phyloP scores from a whole-genome alignment of 2,797 vertebrate genomes.

The Takifugu ocellatus region DNA sequence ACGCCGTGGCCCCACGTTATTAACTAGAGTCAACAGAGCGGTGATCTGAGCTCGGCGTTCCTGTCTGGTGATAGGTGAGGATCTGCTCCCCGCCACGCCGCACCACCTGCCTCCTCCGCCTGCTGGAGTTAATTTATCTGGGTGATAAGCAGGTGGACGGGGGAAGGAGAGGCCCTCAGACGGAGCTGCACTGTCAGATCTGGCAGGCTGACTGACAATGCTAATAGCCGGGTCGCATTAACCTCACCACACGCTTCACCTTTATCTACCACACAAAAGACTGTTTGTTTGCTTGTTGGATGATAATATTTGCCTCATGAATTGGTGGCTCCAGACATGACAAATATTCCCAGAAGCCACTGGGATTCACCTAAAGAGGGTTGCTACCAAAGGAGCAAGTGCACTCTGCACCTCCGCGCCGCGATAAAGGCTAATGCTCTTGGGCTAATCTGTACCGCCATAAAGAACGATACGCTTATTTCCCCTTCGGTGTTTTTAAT shows the following conservation, averaged over 20 bases:
- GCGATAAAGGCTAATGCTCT: slow-evolving; percentile 61
- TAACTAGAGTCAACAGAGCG: slow-evolving; percentile 78
- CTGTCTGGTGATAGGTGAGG: slow-evolving; percentile 73
- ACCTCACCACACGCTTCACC: slow-evolving; percentile 77
- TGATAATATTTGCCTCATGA: slow-evolving; percentile 79
- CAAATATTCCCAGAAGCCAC: slow-evolving; percentile 75
- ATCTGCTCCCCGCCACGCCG: slow-evolving; percentile 53
- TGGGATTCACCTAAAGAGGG: slow-evolving; percentile 40
- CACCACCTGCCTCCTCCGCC: slow-evolving; percentile 76
- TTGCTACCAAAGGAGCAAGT: slow-evolving; percentile 31
- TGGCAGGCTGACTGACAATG: slow-evolving; percentile 85
- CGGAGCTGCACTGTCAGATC: slow-evolving; percentile 80
- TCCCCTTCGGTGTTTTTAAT: slow-evolving; percentile 54
- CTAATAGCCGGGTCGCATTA: slow-evolving; percentile 80
- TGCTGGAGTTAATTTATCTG: slow-evolving; percentile 79
- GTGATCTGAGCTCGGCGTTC: slow-evolving; percentile 79
- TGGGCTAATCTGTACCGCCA: slow-evolving; percentile 57
- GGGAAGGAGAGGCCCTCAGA: slow-evolving; percentile 73
- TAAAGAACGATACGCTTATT: slow-evolving; percentile 43
- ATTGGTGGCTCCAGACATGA: slow-evolving; percentile 69
- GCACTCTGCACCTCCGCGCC: slow-evolving; percentile 37
- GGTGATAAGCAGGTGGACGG: slow-evolving; percentile 80
- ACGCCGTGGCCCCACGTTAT: slow-evolving; percentile 71
- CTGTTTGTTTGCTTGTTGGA: slow-evolving; percentile 80
- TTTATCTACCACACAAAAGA: slow-evolving; percentile 79